Base-by-base conservation (phyloP, 2,888 invertebrate species). In the Cephus pygmeus region DNA sequence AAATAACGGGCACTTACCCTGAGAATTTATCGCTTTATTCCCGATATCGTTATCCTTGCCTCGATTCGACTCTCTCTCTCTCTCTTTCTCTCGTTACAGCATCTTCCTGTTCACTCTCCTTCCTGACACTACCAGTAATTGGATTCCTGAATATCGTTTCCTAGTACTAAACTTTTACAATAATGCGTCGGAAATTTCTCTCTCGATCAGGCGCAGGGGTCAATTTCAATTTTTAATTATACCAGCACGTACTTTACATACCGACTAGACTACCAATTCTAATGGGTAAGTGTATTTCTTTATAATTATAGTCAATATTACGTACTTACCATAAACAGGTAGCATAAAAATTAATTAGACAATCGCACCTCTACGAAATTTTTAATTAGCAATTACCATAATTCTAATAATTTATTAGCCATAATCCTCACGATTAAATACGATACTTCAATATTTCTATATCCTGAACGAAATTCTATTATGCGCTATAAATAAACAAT, bases 61-160 rank as follows among this genome's bases (percentile, higher is more conserved):
- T 76, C 78, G 69, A 76, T 78, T 76, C 76, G 76, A 75, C 73
- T 68, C 68, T 68, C 69, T 11, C 31, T 4, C 71, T 30, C 9
- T 40, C 40, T 40, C 40, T 15, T 1, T 2, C 12, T 15, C 15
- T 35, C 35, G 11, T 12, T 35, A 12, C 56, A 23, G 23, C 9
- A 23, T 56, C 56, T 56, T 56, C 56, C 9, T 3, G 23, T 23
- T 56, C 56, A 23, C 56, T 56, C 23, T 23, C 2, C 56, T 23
- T 77, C 77, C 77, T 75, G 77, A 77, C 78, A 76, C 75, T 76
- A 76, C 73, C 78, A 76, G 78, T 78, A 78, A 78, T 78, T 78
- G 78, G 78, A 78, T 78, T 78, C 78, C 75, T 71, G 75, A 75
- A 76, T 78, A 78, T 73, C 78, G 76, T 75, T 78, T 76, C 74